These are phyloP conservation scores for Augiades crinisus DNA, from an alignment of 2,888 invertebrate species.

Conservation along the genomic window DNA sequence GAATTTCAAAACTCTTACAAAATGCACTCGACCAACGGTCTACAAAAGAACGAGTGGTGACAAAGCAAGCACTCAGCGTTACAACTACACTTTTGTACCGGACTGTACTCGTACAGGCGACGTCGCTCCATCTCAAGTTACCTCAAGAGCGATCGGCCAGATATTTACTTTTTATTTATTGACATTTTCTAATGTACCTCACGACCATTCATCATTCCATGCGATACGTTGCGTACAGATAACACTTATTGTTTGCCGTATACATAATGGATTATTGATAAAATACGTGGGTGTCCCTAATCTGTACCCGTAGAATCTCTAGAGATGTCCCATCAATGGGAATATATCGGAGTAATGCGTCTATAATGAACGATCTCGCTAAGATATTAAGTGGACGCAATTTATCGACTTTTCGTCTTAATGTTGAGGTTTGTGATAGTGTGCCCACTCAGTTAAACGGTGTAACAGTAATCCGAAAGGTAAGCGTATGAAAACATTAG, in stretches of 20 bases:
- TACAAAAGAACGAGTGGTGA: slow-evolving; percentile 25
- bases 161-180: slow-evolving; percentile 79
- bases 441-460: slow-evolving; percentile 59
- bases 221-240: slow-evolving; percentile 62
- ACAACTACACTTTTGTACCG: slow-evolving; percentile 26
- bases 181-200: slow-evolving; percentile 76
- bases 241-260: slow-evolving; percentile 75
- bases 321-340: slow-evolving; percentile 56
- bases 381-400: slow-evolving; percentile 71
- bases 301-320: slow-evolving; percentile 63
- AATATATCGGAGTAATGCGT: slow-evolving; percentile 60
- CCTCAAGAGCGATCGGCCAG: slow-evolving; percentile 44
- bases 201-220: slow-evolving; percentile 66
- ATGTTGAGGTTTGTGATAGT: slow-evolving; percentile 65
- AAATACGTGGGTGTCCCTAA: slow-evolving; percentile 78
- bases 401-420: slow-evolving; percentile 62
- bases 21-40: slow-evolving; percentile 9
- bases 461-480: slow-evolving; percentile 59
- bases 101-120: slow-evolving; percentile 29
- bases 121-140: slow-evolving; percentile 51
- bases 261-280: slow-evolving; percentile 80
- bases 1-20: slow-evolving; percentile 18
- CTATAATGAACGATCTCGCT: slow-evolving; percentile 65
- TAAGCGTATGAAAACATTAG: slow-evolving; percentile 62
- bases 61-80: slow-evolving; percentile 26